Conservation (phyloP, 2,888 invertebrate genomes). For the Lycia hirtaria region DNA sequence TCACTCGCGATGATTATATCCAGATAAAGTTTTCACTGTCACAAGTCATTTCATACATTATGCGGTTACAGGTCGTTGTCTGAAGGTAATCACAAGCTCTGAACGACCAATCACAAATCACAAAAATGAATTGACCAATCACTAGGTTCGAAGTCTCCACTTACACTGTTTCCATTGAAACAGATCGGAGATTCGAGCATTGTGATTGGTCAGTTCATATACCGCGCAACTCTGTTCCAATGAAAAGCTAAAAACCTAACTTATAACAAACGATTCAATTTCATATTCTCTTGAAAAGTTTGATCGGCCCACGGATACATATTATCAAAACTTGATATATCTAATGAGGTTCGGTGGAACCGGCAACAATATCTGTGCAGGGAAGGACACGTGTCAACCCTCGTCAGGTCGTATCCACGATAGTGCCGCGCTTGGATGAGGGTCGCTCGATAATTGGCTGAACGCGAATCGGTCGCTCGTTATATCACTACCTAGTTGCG, state of each 20-base stretch:
- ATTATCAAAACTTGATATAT: slow-evolving; percentile 25
- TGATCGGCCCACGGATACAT: background rate
- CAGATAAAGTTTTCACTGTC: too few relatives aligned
- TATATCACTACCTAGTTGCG: slow-evolving; percentile 17
- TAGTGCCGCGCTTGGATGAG: slow-evolving; percentile 41
- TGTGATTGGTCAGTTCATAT: too few relatives aligned
- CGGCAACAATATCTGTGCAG: slow-evolving; percentile 55
- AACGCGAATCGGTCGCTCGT: slow-evolving; percentile 21
- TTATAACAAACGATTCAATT: background rate
- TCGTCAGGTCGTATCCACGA: slow-evolving; percentile 54
- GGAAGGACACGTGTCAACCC: slow-evolving; percentile 68
- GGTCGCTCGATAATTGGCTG: slow-evolving; percentile 41
- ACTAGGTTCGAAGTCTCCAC: too few relatives aligned
- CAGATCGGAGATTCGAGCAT: too few relatives aligned
- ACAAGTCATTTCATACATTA: too few relatives aligned
- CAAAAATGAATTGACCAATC: too few relatives aligned
- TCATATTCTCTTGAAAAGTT: background rate
- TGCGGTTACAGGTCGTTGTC: too few relatives aligned
- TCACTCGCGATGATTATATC: too few relatives aligned
- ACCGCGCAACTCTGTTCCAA: too few relatives aligned
- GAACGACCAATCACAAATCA: too few relatives aligned
- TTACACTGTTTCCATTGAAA: too few relatives aligned
- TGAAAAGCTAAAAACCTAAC: background rate
- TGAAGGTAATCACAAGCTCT: too few relatives aligned
- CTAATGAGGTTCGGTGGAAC: slow-evolving; percentile 35